Evolutionary conservation across 2,888 invertebrate species (phyloP).

Genomic region (Leptodirus hochenwartii): DNA sequence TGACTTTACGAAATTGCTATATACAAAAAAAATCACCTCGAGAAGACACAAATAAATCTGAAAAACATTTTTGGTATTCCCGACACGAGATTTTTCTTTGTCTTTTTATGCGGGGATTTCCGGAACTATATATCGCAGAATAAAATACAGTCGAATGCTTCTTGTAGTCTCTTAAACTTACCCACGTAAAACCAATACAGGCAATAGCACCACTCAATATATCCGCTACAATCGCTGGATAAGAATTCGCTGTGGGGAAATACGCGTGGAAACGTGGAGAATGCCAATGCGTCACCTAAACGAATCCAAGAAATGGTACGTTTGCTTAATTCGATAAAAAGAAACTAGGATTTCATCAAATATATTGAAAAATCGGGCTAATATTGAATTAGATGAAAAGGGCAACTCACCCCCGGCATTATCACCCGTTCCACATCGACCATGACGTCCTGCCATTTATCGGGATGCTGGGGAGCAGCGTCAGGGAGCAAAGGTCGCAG

Average conservation of each 20-base stretch:
- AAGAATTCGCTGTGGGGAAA: conserved; percentile 85
- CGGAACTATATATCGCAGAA: too few relatives aligned
- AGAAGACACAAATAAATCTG: too few relatives aligned
- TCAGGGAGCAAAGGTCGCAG: conserved; percentile 71
- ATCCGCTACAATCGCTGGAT: conserved; percentile 85
- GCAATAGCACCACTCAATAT: conserved; percentile 90
- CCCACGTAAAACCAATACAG: conserved; percentile 94
- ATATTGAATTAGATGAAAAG: background rate
- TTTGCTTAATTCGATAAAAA: too few relatives aligned
- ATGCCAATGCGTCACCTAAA: conserved; percentile 78
- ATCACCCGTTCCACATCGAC: conserved; percentile 84
- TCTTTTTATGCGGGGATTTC: too few relatives aligned
- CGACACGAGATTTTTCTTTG: too few relatives aligned
- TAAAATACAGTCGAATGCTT: conserved; percentile 5
- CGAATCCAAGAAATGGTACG: conserved; percentile 1
- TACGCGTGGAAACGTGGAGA: conserved; percentile 92
- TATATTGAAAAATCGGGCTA: background rate
- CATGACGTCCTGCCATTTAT: conserved; percentile 84
- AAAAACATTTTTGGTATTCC: too few relatives aligned
- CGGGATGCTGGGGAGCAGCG: conserved; percentile 65
- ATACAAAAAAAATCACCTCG: too few relatives aligned
- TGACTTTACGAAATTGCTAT: too few relatives aligned
- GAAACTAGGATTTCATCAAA: background rate
- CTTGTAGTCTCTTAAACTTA: conserved; percentile 33
- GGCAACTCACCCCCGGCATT: conserved; percentile 70